These are phyloP conservation scores for Diaperis boleti DNA, from an alignment of 2,888 invertebrate genomes.

Conservation along the genomic window DNA sequence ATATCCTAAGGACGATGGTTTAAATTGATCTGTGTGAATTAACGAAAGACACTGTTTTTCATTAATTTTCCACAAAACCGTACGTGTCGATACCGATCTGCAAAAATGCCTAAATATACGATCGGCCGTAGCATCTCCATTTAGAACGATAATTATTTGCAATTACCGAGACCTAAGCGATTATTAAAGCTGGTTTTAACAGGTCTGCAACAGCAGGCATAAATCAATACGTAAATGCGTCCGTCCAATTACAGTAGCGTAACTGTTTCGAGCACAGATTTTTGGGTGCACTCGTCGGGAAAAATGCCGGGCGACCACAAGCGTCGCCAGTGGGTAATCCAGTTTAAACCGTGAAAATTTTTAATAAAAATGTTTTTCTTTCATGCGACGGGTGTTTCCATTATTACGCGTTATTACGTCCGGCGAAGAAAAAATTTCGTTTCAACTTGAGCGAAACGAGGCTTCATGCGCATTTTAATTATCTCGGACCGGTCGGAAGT, in stretches of 20 bases:
- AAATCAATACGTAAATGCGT: slow-evolving; percentile 31
- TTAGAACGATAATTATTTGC: slow-evolving; percentile 19
- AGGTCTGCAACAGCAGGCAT: slow-evolving; percentile 18
- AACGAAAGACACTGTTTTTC: no score
- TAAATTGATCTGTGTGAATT: no score
- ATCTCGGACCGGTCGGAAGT: no score
- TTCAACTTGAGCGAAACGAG: neutral
- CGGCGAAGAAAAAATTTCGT: neutral
- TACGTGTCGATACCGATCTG: no score
- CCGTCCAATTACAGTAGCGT: slow-evolving; percentile 27
- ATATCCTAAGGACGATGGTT: no score
- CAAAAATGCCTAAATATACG: neutral
- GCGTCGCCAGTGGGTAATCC: neutral
- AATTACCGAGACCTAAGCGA: slow-evolving; percentile 21
- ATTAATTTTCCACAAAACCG: neutral
- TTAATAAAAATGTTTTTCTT: neutral
- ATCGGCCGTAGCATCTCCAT: neutral
- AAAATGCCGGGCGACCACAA: slow-evolving; percentile 1
- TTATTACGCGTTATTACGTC: slow-evolving; percentile 3
- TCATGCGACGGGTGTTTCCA: neutral
- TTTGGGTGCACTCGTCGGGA: neutral
- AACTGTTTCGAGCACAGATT: slow-evolving; percentile 32
- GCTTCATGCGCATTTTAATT: no score
- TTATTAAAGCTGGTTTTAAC: slow-evolving; percentile 20
- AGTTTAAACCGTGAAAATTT: neutral